A percentile compares a stretch with the other conserved stretches of the same genome.
Evolutionary conservation across 2,113 vertebrate genomes (phyloP).

Genomic region (Rana temporaria): DNA sequence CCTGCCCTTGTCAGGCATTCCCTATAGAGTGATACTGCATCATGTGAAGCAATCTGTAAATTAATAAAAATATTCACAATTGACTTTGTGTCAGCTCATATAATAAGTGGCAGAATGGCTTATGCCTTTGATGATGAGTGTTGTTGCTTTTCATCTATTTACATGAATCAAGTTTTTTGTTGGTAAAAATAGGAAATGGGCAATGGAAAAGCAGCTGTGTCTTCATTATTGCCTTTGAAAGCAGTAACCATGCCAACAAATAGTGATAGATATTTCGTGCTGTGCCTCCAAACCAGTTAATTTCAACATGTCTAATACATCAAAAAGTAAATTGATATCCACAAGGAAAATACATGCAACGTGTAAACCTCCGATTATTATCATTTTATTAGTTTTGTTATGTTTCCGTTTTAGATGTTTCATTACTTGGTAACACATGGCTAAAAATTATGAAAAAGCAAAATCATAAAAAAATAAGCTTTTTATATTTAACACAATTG

Average conservation of each 20-base stretch:
- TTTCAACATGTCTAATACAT: slow-evolving; percentile 28
- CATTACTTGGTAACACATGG: too few species aligned
- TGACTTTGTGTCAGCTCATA: slow-evolving; percentile 1
- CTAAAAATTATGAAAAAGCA: too few species aligned
- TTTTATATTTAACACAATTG: too few species aligned
- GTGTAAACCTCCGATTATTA: not conserved
- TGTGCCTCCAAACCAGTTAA: slow-evolving; percentile 17
- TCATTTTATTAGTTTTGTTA: too few species aligned
- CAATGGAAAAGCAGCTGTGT: slow-evolving; percentile 31
- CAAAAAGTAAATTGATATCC: slow-evolving; percentile 37
- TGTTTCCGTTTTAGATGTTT: too few species aligned
- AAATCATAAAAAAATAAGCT: too few species aligned
- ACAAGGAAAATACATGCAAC: slow-evolving; percentile 8
- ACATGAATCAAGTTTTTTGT: not conserved
- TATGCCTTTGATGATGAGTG: not conserved
- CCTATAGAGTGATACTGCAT: not conserved
- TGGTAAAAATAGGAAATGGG: not conserved
- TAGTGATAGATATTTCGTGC: slow-evolving; percentile 48
- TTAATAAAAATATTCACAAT: not conserved
- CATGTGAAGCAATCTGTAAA: not conserved
- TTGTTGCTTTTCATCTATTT: not conserved
- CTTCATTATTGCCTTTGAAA: slow-evolving; percentile 47
- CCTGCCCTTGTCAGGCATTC: too few species aligned
- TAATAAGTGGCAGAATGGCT: not conserved
- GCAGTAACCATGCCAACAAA: slow-evolving; percentile 53